Evolutionary conservation across 1,140 invertebrate species (phyloP).

Genomic region (Apis cerana): DNA sequence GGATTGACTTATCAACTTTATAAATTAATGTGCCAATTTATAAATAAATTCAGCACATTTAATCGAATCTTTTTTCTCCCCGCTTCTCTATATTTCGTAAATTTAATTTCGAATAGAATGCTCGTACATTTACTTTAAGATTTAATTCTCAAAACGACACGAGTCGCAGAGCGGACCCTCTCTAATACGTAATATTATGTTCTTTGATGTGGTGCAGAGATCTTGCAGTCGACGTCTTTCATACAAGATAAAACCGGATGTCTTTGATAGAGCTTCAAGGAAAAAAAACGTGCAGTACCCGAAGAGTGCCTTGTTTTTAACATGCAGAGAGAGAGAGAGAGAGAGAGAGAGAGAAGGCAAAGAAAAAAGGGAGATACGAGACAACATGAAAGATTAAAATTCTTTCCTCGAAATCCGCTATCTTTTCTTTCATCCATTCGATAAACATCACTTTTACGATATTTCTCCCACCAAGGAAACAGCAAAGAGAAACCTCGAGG

Average conservation of each 20-base stretch:
- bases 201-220: not conserved
- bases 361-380: no score
- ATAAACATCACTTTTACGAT: not conserved
- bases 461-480: no score
- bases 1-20: no score
- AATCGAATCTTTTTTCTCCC: no score
- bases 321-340: no score
- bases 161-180: no score
- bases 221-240: not conserved
- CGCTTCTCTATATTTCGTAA: no score
- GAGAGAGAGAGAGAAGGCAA: no score
- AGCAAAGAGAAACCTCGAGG: no score
- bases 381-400: constrained; percentile 5
- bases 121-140: not conserved
- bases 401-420: not conserved
- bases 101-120: not conserved
- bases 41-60: no score
- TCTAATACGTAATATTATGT: not conserved
- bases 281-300: not conserved
- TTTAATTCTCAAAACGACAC: not conserved
- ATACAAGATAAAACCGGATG: not conserved
- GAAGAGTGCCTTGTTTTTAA: not conserved
- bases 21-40: no score
- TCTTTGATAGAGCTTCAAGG: not conserved
- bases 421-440: not conserved